phyloP scores from a whole-genome alignment of 2,113 vertebrate species.

The Dunckerocampus dactyliophorus region DNA sequence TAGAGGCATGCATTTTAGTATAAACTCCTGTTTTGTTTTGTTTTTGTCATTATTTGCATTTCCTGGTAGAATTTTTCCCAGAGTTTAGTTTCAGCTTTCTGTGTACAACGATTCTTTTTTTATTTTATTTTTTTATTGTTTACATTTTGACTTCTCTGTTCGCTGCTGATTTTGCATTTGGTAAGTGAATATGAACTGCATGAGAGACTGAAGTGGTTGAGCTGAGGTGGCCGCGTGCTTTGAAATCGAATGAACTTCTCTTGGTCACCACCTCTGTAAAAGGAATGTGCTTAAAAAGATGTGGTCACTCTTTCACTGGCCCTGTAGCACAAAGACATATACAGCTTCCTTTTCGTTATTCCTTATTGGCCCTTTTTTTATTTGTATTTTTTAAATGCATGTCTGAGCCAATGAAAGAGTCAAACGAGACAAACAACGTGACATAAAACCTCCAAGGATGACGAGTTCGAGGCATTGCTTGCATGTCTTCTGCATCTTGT shows the following conservation, averaged over 20 bases:
- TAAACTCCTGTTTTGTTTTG: conserved; percentile 15
- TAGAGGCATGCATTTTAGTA: conserved; percentile 21
- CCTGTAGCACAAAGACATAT: conserved; percentile 16
- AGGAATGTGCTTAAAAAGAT: conserved; percentile 52
- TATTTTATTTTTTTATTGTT: conserved; percentile 67
- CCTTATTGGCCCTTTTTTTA: conserved; percentile 1
- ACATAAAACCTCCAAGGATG: conserved; percentile 22
- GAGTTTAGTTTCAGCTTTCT: conserved; percentile 28
- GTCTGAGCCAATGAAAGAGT: conserved; percentile 72
- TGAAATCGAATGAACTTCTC: conserved; percentile 57
- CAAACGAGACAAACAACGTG: conserved; percentile 32
- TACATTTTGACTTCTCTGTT: conserved; percentile 76
- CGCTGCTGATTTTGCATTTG: conserved; percentile 81
- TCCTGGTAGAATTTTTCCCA: conserved; percentile 11
- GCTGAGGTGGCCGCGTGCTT: conserved; percentile 51
- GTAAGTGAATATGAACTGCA: conserved; percentile 79
- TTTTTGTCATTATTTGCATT: conserved; percentile 26
- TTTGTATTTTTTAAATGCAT: conserved; percentile 1
- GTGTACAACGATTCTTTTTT: conserved; percentile 41
- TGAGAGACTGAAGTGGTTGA: conserved; percentile 79
- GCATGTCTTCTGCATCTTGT: conserved; percentile 73
- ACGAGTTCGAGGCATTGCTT: conserved; percentile 35
- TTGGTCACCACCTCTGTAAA: conserved; percentile 56
- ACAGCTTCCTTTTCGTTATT: conserved; percentile 4
- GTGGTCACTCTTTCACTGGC: conserved; percentile 75